Conservation (phyloP, 92 coral and sea anemone species). For the Siderastrea siderea region DNA sequence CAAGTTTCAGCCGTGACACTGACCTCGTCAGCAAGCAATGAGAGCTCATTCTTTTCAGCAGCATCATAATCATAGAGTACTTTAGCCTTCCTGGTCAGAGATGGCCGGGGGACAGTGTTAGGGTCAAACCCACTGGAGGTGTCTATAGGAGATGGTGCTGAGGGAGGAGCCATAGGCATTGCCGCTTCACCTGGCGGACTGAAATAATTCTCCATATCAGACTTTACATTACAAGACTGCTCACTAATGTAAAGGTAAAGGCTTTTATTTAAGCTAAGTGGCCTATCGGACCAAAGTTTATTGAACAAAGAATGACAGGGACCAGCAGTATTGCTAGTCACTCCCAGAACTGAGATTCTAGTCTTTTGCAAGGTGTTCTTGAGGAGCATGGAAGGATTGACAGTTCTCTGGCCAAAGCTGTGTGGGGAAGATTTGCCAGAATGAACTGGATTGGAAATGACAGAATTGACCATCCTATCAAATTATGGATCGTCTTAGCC, state of each 20-base stretch:
- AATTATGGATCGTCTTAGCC: too few species aligned
- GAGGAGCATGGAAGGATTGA: too few species aligned
- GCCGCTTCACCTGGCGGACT: conserved; percentile 86
- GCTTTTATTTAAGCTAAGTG: not conserved
- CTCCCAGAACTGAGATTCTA: too few species aligned
- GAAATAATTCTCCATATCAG: conserved; percentile 13
- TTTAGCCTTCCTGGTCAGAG: conserved; percentile 92
- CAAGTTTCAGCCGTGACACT: conserved; percentile 26
- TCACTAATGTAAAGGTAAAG: not conserved
- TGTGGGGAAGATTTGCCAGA: too few species aligned
- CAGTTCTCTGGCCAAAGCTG: too few species aligned
- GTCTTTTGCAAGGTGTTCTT: too few species aligned
- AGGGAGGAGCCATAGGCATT: conserved; percentile 67
- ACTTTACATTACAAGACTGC: not conserved
- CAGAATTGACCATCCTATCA: too few species aligned
- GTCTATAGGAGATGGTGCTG: conserved; percentile 79
- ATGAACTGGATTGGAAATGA: too few species aligned
- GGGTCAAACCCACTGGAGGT: conserved; percentile 75
- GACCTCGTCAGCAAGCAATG: conserved; percentile 98
- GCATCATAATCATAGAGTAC: conserved; percentile 98
- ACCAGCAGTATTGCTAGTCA: too few species aligned
- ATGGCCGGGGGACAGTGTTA: conserved; percentile 76
- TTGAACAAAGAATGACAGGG: too few species aligned
- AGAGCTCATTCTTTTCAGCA: conserved; percentile 90
- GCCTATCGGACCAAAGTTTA: too few species aligned